Percentiles rank a stretch among this genome's conserved stretches.
These are phyloP conservation scores for Equus quagga DNA, from an alignment of 2,113 vertebrate species.

Conservation along the genomic window DNA sequence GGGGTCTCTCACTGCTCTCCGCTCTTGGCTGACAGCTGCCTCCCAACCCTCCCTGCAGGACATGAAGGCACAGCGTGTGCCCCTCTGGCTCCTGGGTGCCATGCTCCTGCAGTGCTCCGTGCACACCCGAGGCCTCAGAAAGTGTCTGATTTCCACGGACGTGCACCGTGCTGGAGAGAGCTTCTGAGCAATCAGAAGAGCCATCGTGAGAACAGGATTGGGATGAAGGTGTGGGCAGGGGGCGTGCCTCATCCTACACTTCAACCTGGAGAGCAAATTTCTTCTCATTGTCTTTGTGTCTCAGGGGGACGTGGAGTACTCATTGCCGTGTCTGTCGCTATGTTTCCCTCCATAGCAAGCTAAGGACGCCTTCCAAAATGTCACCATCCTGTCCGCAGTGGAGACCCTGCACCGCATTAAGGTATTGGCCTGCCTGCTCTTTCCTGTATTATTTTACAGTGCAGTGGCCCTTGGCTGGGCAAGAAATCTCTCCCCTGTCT, in stretches of 20 bases:
- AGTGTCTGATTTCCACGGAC: constrained; percentile 82
- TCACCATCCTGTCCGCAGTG: constrained; percentile 84
- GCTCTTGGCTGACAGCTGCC: neutral
- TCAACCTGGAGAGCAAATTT: neutral
- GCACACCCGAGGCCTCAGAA: neutral
- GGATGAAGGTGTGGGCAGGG: neutral
- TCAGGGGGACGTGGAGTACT: neutral
- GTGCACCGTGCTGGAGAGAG: constrained; percentile 73
- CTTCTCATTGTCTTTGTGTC: neutral
- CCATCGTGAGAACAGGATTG: constrained; percentile 83
- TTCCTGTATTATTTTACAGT: neutral
- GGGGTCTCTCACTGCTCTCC: neutral
- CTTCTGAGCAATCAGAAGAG: constrained; percentile 83
- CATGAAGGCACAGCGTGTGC: constrained; percentile 73
- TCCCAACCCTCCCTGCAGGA: neutral
- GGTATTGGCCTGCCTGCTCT: constrained; percentile 69
- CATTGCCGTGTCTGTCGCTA: neutral
- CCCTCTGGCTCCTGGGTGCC: constrained; percentile 69
- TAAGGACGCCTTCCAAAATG: constrained; percentile 82
- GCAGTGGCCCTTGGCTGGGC: neutral
- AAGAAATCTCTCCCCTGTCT: neutral
- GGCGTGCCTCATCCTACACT: neutral
- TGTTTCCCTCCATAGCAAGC: constrained; percentile 81
- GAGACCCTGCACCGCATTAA: constrained; percentile 77
- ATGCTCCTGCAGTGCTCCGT: neutral